Percentiles rank a stretch among this genome's conserved stretches.
Evolutionary conservation across 37 sponge, comb jelly and placozoan species (phyloP).

Genomic region (Dysidea cf. avara): DNA sequence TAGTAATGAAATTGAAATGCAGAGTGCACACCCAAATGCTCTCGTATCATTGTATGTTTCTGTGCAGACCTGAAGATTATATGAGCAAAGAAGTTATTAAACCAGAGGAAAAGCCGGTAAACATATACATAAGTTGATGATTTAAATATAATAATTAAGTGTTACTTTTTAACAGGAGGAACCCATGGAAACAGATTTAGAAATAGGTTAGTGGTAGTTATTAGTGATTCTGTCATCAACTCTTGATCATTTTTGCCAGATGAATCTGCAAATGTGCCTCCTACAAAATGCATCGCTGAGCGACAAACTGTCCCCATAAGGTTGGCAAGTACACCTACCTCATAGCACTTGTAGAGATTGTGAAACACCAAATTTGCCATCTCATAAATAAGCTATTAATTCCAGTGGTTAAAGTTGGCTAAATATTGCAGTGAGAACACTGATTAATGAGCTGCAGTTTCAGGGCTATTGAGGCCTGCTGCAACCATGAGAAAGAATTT

Average conservation of each 20-base stretch:
- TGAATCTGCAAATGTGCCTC: conserved; percentile 35
- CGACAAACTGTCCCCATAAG: conserved; percentile 59
- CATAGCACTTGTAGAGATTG: background rate
- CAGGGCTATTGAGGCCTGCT: no score
- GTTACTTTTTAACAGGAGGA: no score
- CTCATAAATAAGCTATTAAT: background rate
- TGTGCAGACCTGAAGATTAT: conserved; percentile 49
- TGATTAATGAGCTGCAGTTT: no score
- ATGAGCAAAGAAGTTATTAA: conserved; percentile 26
- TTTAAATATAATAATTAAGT: no score
- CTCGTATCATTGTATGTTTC: background rate
- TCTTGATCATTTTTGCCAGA: background rate
- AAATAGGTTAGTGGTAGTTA: no score
- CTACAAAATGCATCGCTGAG: conserved; percentile 62
- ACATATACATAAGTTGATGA: background rate
- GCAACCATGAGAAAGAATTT: no score
- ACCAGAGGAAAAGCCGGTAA: conserved; percentile 27
- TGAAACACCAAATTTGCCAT: background rate
- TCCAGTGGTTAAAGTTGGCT: background rate
- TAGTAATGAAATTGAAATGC: no score
- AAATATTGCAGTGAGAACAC: no score
- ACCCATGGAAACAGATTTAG: no score
- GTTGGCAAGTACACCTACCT: conserved; percentile 12
- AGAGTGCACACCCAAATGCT: no score
- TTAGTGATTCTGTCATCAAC: background rate